phyloP scores from a whole-genome alignment of 2,888 invertebrate genomes.

The Chymomyza procnemis region DNA sequence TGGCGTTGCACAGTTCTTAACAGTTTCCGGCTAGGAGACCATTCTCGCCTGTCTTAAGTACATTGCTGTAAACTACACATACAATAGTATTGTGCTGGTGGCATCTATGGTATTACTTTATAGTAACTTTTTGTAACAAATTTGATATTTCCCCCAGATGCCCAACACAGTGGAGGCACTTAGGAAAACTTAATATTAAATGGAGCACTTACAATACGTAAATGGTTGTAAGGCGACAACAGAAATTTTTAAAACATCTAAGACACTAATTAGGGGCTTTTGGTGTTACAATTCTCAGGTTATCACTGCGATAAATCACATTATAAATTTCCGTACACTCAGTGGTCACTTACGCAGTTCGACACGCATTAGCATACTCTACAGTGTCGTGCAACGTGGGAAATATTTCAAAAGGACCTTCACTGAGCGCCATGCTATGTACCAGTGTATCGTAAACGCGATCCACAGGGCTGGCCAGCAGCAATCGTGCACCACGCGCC shows the following conservation, averaged over 20 bases:
- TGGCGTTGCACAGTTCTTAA: conserved; percentile 30
- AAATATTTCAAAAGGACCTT: conserved; percentile 80
- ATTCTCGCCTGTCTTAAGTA: conserved; percentile 25
- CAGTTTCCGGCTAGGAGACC: background rate
- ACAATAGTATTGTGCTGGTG: conserved; percentile 27
- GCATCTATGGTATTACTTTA: conserved; percentile 28
- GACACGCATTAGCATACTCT: conserved; percentile 77
- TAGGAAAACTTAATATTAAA: conserved; percentile 46
- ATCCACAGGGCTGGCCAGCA: conserved; percentile 81
- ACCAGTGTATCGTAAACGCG: conserved; percentile 76
- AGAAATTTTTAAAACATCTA: conserved; percentile 31
- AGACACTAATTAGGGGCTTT: conserved; percentile 29
- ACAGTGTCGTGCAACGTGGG: conserved; percentile 84
- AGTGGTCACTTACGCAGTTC: conserved; percentile 60
- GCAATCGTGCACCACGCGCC: conserved; percentile 80
- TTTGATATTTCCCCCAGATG: background rate
- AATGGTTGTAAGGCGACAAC: conserved; percentile 45
- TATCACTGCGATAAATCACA: conserved; percentile 47
- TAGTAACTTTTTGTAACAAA: conserved; percentile 18
- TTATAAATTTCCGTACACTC: background rate
- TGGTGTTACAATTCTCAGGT: conserved; percentile 41
- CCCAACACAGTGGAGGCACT: conserved; percentile 36
- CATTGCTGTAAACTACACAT: conserved; percentile 55
- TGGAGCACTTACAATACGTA: conserved; percentile 11
- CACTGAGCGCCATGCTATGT: conserved; percentile 76